These are phyloP conservation scores for Mesoligia furuncula DNA, from an alignment of 2,888 invertebrate species.

Conservation along the genomic window DNA sequence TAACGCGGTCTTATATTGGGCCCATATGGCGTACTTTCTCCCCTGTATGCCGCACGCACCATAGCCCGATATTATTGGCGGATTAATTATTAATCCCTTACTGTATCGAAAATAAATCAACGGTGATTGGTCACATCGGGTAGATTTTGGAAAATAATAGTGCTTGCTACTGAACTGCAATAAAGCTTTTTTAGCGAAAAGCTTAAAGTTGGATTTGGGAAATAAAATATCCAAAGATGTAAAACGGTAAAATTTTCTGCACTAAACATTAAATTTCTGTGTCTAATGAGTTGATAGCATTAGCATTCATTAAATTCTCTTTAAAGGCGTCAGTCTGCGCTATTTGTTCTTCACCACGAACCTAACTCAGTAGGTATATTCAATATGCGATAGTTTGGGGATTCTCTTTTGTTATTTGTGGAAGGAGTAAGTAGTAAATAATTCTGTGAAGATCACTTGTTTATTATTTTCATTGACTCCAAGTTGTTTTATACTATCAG, in stretches of 20 bases:
- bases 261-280: not conserved
- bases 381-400: not conserved
- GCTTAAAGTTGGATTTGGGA: not conserved
- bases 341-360: not conserved
- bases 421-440: not conserved
- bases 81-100: constrained; percentile 83
- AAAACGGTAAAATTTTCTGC: not conserved
- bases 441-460: not conserved
- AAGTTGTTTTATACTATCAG: not conserved
- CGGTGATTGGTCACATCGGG: constrained; percentile 63
- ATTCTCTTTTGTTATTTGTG: not conserved
- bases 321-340: not conserved
- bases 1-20: constrained; percentile 78
- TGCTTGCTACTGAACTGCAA: constrained; percentile 7
- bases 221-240: not conserved
- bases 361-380: not conserved
- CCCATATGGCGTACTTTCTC: constrained; percentile 84
- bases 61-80: constrained; percentile 73
- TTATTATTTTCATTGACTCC: not conserved
- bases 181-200: not conserved
- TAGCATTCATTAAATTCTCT: not conserved
- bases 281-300: not conserved
- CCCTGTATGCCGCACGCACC: constrained; percentile 51
- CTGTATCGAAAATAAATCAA: constrained; percentile 76
- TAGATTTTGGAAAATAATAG: constrained; percentile 51